A percentile compares a stretch with the other conserved stretches of the same genome.
These are phyloP conservation scores for Menura novaehollandiae DNA, from an alignment of 2,113 vertebrate genomes.

Conservation along the genomic window DNA sequence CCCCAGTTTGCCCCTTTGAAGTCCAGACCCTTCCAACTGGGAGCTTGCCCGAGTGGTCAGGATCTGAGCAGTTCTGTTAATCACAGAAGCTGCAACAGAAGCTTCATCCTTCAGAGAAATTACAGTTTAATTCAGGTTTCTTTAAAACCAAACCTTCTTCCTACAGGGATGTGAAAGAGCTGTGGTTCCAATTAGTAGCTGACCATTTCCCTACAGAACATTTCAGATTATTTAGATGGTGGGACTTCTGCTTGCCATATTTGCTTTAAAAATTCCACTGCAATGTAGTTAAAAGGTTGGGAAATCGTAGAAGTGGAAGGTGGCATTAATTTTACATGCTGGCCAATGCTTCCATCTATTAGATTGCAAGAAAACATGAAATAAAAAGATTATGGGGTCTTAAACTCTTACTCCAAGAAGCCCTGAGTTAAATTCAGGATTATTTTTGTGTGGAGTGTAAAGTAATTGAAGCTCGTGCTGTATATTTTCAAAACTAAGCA, in stretches of 20 bases:
- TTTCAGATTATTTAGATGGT: slow-evolving; percentile 53
- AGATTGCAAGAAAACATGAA: slow-evolving; percentile 19
- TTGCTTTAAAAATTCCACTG: slow-evolving; percentile 31
- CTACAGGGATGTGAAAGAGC: slow-evolving; percentile 26
- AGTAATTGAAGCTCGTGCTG: slow-evolving; percentile 53
- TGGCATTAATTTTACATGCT: slow-evolving; percentile 20
- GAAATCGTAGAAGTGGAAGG: not conserved
- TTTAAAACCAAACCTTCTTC: slow-evolving; percentile 27
- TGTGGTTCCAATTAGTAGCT: slow-evolving; percentile 69
- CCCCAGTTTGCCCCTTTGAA: not conserved
- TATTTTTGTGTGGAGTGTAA: slow-evolving; percentile 45
- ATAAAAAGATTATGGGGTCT: slow-evolving; percentile 51
- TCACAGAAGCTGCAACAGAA: not conserved
- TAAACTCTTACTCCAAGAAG: slow-evolving; percentile 45
- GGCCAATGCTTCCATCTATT: not conserved
- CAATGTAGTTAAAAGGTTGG: not conserved
- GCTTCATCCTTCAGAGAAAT: slow-evolving; percentile 11
- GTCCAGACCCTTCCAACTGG: not conserved
- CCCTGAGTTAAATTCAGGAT: slow-evolving; percentile 50
- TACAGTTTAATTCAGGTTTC: not conserved
- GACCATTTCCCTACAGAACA: slow-evolving; percentile 59
- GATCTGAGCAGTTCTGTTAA: not conserved
- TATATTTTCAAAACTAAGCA: slow-evolving; percentile 60
- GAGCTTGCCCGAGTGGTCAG: not conserved
- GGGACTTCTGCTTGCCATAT: slow-evolving; percentile 40